Evolutionary conservation across 2,797 vertebrate genomes (phyloP).

Genomic region (Neosilurus mollespiculum): DNA sequence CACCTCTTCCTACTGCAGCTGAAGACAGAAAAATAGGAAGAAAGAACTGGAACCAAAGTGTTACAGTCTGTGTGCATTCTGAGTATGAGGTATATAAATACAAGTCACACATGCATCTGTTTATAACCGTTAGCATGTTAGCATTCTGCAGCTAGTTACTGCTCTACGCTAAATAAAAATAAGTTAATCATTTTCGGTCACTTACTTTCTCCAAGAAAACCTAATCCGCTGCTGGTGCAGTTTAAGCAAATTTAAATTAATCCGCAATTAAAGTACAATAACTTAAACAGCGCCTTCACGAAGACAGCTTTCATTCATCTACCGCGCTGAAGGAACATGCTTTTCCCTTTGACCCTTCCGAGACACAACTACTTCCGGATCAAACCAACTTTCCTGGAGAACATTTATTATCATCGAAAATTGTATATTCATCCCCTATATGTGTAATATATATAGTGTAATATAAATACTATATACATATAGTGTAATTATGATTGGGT

Average conservation of each 20-base stretch:
- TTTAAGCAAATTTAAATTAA: not conserved
- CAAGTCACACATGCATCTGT: too few species aligned
- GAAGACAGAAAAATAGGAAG: too few species aligned
- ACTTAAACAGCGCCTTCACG: not conserved
- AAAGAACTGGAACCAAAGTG: too few species aligned
- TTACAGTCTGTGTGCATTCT: too few species aligned
- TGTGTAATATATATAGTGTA: not conserved
- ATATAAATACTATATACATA: too few species aligned
- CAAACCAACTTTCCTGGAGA: not conserved
- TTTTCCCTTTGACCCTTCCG: not conserved
- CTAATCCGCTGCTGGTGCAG: not conserved
- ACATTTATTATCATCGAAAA: not conserved
- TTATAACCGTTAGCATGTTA: constrained; percentile 3
- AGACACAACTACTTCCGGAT: constrained; percentile 6
- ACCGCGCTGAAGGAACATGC: constrained; percentile 1
- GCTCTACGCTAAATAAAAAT: not conserved
- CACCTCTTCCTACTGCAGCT: too few species aligned
- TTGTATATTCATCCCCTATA: not conserved
- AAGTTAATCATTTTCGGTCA: not conserved
- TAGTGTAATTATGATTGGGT: not conserved
- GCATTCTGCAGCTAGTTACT: not conserved
- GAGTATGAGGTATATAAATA: too few species aligned
- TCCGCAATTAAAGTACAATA: not conserved
- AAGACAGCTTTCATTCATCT: not conserved
- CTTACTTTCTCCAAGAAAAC: not conserved